Evolutionary conservation across 2,888 invertebrate species (phyloP), one percentile per base, ranked within the genome.

Genomic region (Clanis bilineata): DNA sequence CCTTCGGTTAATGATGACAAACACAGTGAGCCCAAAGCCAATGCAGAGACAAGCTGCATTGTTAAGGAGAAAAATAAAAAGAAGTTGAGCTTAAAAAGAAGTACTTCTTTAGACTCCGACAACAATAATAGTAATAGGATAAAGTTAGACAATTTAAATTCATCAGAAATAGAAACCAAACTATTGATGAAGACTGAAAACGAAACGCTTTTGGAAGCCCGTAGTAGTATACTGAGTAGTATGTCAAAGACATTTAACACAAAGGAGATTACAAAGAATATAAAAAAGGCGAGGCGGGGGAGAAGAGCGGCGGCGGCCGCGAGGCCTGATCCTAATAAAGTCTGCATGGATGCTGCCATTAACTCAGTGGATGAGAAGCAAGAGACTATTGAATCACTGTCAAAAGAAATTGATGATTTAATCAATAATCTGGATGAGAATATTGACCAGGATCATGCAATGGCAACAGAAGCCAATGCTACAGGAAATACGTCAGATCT

Each of bases 111-210:
- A 85, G 92, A 92, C 79, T 90, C 92, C 44, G 92, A 92, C 84
- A 92, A 92, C 91, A 92, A 92, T 90, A 92, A 92, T 89, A 88
- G 90, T 88, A 90, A 92, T 91, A 91, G 88, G 77, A 58, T 81
- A 74, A 90, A 86, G 80, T 83, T 91, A 87, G 90, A 87, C 62
- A 85, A 84, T 83, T 84, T 90, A 80, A 86, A 85, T 82, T 74
- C 88, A 81, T 79, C 87, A 69, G 93, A 93, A 73, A 86, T 93
- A 76, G 93, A 94, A 75, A 93, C 93, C 79, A 94, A 93, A 86
- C 85, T 93, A 73, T 80, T 93, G 76, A 85, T 93, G 82, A 94
- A 93, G 85, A 94, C 94, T 94, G 94, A 90, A 80, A 85, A 93
- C 73, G 92, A 93, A 86, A 91, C 90, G 76, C 93, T 90, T 84